Base-by-base conservation (phyloP, 2,113 vertebrate genomes). In the Megaleporinus macrocephalus region DNA sequence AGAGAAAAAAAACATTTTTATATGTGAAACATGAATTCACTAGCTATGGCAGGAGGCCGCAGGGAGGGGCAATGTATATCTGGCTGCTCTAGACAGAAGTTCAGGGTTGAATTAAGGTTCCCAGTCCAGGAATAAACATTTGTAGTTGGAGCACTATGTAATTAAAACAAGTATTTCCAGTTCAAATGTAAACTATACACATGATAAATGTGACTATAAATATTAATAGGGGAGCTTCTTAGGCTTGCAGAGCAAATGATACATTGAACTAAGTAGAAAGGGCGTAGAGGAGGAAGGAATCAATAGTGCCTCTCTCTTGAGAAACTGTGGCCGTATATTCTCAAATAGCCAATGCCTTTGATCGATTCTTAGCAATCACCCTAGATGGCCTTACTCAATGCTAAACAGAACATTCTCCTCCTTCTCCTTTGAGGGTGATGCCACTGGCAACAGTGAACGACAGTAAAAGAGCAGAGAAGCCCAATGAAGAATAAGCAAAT, bases 311-410 rank as follows among this genome's bases (percentile, higher is more conserved):
- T 22, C 20, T 61, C 59, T 24, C 30, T 59, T 49, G 47, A 68
- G 20, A 47, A 63, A 66, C 51, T 69, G 5, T 30, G 63, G 33
- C 47, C 80, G 68, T 65, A 65, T 30, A 73, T 68, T 75, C 30
- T 44, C 15, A 44, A 81, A 63, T 57, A 75, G 62, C 62, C 71
- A 66, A 7, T 53, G 59, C 15, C 59, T 53, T 68, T 44, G 59
- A 73, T 73, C 41, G 59, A 73, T 80, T 80, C 22, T 55, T 16
- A 66, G 70, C 59, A 13, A 65, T 65, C 79, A 80, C 27, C 27
- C 26, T 0, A 74, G 10, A 26, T 53, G 59, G 41, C 20, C 13
- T 30, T 44, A 14, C 41, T 73, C 71, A 24, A 18, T 70, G 16
- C 30, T 61, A 61, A n/a, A 11, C 3, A 61, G 18, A 27, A 33